These are phyloP conservation scores for Drosophila setosimentum DNA, from an alignment of 2,888 invertebrate genomes.

Conservation along the genomic window DNA sequence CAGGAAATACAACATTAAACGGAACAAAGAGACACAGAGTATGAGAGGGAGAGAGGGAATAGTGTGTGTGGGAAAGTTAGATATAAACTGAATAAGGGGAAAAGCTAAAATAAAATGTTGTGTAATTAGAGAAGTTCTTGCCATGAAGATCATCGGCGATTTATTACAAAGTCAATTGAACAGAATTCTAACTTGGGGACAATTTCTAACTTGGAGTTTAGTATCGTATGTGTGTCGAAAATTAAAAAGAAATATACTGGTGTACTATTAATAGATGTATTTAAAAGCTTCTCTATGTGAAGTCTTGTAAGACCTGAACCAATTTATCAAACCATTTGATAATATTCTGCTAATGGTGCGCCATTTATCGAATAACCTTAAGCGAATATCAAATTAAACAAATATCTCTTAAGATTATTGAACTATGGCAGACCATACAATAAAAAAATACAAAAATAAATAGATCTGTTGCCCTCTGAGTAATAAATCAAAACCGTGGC, in stretches of 20 bases:
- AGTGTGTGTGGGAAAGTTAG: background rate
- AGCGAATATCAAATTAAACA: background rate
- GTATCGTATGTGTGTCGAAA: background rate
- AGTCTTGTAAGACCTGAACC: background rate
- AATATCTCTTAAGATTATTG: background rate
- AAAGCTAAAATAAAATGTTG: background rate
- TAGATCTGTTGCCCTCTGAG: background rate
- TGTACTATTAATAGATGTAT: background rate
- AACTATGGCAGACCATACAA: background rate
- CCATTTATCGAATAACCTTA: background rate
- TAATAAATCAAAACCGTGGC: background rate
- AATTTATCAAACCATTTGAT: background rate
- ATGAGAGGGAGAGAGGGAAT: background rate
- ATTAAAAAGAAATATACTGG: background rate
- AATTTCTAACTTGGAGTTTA: background rate
- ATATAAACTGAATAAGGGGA: background rate
- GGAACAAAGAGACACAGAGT: background rate
- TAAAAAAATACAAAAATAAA: background rate
- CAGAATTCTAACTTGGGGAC: background rate
- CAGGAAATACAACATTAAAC: conserved; percentile 12
- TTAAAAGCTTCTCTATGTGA: background rate
- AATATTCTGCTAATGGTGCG: background rate
- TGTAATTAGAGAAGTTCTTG: background rate
- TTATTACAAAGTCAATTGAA: background rate
- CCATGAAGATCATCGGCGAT: background rate